Evolutionary conservation across 2,888 invertebrate genomes (phyloP).

Genomic region (Xanthia togata): DNA sequence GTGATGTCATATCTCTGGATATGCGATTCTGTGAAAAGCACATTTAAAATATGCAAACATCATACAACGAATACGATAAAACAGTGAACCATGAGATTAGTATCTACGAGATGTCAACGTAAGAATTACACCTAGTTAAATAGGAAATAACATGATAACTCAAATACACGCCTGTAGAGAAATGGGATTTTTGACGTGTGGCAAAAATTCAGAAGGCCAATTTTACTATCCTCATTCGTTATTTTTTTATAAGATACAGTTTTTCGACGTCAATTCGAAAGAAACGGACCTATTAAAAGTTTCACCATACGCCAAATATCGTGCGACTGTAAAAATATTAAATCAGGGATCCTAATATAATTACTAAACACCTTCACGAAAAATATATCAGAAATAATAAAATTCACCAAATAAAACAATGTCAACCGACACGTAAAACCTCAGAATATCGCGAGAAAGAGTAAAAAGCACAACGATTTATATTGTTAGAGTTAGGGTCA

Average conservation of each 20-base stretch:
- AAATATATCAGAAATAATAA: conserved; percentile 45
- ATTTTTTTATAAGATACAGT: background rate
- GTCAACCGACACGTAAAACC: conserved; percentile 51
- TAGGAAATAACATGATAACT: conserved; percentile 44
- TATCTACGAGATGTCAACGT: conserved; percentile 56
- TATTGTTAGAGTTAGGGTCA: conserved; percentile 77
- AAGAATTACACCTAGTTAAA: conserved; percentile 52
- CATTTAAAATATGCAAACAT: conserved; percentile 74
- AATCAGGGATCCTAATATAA: conserved; percentile 35
- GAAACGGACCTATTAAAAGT: conserved; percentile 11
- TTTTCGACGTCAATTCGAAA: background rate
- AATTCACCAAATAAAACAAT: conserved; percentile 33
- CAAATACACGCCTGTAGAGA: conserved; percentile 40
- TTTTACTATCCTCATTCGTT: background rate
- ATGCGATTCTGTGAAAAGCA: conserved; percentile 76
- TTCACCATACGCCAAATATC: conserved; percentile 58
- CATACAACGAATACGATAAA: conserved; percentile 62
- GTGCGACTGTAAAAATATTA: conserved; percentile 23
- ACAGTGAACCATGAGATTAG: conserved; percentile 61
- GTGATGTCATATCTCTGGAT: conserved; percentile 67
- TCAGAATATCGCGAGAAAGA: conserved; percentile 43
- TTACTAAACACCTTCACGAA: conserved; percentile 51
- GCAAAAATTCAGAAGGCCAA: conserved; percentile 20
- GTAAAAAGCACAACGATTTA: conserved; percentile 53
- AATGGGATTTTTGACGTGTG: conserved; percentile 45